Conservation (phyloP, 2,888 invertebrate species). For the Saturnia pavonia region DNA sequence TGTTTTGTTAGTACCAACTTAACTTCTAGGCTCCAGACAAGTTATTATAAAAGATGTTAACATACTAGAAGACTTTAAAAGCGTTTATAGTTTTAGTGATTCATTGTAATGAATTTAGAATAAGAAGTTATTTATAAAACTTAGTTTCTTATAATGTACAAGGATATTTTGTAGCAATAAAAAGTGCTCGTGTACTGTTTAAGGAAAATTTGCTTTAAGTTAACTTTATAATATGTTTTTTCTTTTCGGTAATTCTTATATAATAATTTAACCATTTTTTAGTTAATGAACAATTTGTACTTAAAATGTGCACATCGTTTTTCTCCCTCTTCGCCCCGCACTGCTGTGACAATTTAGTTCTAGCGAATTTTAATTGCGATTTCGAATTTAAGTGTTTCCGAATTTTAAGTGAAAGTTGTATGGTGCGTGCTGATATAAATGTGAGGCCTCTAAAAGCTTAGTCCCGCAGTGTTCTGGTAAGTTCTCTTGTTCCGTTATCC, state of each 20-base stretch:
- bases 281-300: too few relatives aligned
- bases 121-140: conserved; percentile 5
- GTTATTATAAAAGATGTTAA: conserved; percentile 52
- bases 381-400: too few relatives aligned
- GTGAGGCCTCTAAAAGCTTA: too few relatives aligned
- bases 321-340: too few relatives aligned
- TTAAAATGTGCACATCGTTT: too few relatives aligned
- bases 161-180: not conserved
- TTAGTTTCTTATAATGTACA: not conserved
- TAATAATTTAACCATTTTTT: not conserved
- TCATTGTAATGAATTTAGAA: conserved; percentile 20
- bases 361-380: too few relatives aligned
- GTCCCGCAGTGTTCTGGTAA: too few relatives aligned
- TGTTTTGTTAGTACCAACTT: conserved; percentile 19
- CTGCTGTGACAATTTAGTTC: too few relatives aligned
- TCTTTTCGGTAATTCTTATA: not conserved
- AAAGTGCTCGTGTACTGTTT: not conserved
- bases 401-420: too few relatives aligned
- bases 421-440: too few relatives aligned
- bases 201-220: not conserved
- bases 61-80: conserved; percentile 55
- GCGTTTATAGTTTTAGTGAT: conserved; percentile 49
- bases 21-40: conserved; percentile 32
- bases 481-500: too few relatives aligned
- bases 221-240: not conserved